Conservation (phyloP, 2,888 invertebrate genomes). For the Amorpha juglandis region DNA sequence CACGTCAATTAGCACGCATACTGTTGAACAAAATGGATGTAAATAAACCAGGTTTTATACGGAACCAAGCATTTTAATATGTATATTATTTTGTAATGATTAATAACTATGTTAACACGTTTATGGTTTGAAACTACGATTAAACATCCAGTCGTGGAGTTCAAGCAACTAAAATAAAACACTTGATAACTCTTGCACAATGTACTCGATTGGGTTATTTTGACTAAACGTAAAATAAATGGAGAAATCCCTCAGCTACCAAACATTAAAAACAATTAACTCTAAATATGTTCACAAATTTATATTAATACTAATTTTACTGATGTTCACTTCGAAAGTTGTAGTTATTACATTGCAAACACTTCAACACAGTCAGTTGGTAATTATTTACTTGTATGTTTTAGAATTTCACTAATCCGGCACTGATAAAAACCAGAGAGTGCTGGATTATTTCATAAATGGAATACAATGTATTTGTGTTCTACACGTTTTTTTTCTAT, state of each 20-base stretch:
- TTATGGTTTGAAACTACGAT: slow-evolving; percentile 25
- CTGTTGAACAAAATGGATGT: not conserved
- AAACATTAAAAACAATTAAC: not conserved
- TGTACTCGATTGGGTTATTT: too few species aligned
- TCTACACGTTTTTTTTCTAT: too few species aligned
- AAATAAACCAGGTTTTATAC: not conserved
- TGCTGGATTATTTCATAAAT: too few species aligned
- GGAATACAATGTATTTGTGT: too few species aligned
- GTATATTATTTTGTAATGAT: not conserved
- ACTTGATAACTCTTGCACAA: not conserved
- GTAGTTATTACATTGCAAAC: not conserved
- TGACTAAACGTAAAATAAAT: too few species aligned
- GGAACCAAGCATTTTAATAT: not conserved
- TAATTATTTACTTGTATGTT: not conserved
- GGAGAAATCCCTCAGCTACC: too few species aligned
- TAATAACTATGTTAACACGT: not conserved
- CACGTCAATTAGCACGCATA: slow-evolving; percentile 7
- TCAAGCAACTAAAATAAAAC: slow-evolving; percentile 29
- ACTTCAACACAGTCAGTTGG: not conserved
- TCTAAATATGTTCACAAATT: too few species aligned
- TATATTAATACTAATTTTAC: too few species aligned
- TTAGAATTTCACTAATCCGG: too few species aligned
- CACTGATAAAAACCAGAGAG: too few species aligned
- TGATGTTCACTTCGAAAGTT: not conserved
- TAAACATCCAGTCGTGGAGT: slow-evolving; percentile 24